Percentiles rank a stretch among this genome's conserved stretches.
Evolutionary conservation across 2,888 invertebrate species (phyloP).

Genomic region (Pegoplata infirma): DNA sequence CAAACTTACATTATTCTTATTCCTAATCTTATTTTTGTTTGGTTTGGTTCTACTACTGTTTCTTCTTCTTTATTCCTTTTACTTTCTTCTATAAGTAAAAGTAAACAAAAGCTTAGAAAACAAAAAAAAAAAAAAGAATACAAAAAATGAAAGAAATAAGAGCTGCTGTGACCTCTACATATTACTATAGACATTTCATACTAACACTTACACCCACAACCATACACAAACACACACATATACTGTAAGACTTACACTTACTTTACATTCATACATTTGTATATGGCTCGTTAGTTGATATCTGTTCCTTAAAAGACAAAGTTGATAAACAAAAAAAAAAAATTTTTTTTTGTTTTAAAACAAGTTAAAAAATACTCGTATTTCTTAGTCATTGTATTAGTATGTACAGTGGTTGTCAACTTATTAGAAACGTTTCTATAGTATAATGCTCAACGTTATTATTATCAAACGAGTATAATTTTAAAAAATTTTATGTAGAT

Average conservation of each 20-base stretch:
- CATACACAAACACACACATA: neutral
- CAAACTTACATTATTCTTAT: conserved; percentile 36
- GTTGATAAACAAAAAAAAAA: conserved; percentile 11
- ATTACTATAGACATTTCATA: neutral
- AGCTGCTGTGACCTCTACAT: conserved; percentile 28
- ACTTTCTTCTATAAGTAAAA: conserved; percentile 35
- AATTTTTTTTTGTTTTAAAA: conserved; percentile 9
- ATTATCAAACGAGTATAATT: too few relatives aligned
- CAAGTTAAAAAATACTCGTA: neutral
- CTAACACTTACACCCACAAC: neutral
- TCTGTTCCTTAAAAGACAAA: conserved; percentile 19
- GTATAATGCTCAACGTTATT: too few relatives aligned
- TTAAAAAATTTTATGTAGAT: too few relatives aligned
- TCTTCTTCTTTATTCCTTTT: neutral
- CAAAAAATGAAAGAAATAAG: neutral
- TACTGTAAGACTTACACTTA: too few relatives aligned
- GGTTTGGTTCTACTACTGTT: neutral
- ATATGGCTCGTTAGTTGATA: conserved; percentile 29
- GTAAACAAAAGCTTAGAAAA: conserved; percentile 26
- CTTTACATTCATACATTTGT: neutral
- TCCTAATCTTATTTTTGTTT: conserved; percentile 31
- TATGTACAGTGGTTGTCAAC: too few relatives aligned
- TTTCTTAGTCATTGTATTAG: too few relatives aligned
- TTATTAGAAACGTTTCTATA: too few relatives aligned
- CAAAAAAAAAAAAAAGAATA: neutral